These are phyloP conservation scores for Graphium colonna DNA, from an alignment of 2,888 invertebrate species.

Conservation along the genomic window DNA sequence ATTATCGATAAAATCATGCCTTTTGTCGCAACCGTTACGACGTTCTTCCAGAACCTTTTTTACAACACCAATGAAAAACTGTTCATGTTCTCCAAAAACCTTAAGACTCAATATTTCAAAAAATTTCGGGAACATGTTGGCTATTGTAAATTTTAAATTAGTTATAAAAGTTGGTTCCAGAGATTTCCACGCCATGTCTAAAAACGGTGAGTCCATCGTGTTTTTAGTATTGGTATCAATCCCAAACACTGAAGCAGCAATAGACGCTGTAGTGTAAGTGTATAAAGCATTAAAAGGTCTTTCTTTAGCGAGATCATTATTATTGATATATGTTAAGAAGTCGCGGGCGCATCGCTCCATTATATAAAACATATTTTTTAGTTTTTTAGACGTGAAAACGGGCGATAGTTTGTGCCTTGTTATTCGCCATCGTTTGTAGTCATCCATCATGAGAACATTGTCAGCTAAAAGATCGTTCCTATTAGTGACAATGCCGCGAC, in stretches of 20 bases:
- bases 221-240: no score
- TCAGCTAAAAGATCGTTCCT: slow-evolving; percentile 48
- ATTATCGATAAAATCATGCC: slow-evolving; percentile 36
- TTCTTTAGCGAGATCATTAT: slow-evolving; percentile 29
- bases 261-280: slow-evolving; percentile 51
- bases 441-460: slow-evolving; percentile 49
- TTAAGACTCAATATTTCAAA: slow-evolving; percentile 40
- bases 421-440: slow-evolving; percentile 55
- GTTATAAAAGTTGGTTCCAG: slow-evolving; percentile 33
- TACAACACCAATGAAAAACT: slow-evolving; percentile 52
- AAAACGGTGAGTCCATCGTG: slow-evolving; percentile 59
- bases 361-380: slow-evolving; percentile 61
- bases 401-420: slow-evolving; percentile 60
- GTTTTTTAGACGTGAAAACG: no score
- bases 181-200: slow-evolving; percentile 47
- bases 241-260: slow-evolving; percentile 64
- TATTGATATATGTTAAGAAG: slow-evolving; percentile 44
- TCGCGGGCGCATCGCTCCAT: slow-evolving; percentile 51
- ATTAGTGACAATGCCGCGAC: slow-evolving; percentile 46
- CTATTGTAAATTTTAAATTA: slow-evolving; percentile 36
- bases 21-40: slow-evolving; percentile 25
- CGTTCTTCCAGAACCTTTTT: slow-evolving; percentile 47
- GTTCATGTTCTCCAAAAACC: slow-evolving; percentile 48
- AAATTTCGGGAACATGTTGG: slow-evolving; percentile 16
- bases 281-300: slow-evolving; percentile 47